phyloP scores from a whole-genome alignment of 2,113 vertebrate genomes.

The Panurus biarmicus region DNA sequence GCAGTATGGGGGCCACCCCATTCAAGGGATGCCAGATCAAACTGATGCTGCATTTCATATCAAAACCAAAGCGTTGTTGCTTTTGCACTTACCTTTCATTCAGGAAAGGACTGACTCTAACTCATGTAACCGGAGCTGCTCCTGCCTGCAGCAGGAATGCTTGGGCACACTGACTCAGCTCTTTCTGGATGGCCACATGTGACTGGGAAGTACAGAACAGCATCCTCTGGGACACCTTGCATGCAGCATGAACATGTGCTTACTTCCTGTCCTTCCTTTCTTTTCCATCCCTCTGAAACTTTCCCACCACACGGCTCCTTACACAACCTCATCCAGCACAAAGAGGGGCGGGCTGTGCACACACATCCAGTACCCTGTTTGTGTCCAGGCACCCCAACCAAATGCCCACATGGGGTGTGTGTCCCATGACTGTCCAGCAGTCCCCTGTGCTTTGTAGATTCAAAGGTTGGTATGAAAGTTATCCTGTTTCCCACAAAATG shows the following conservation, averaged over 20 bases:
- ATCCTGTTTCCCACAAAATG: background rate
- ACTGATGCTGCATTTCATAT: background rate
- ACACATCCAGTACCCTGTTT: rapidly evolving
- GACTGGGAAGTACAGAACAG: background rate
- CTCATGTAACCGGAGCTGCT: background rate
- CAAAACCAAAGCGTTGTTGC: background rate
- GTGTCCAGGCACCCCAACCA: too few species aligned
- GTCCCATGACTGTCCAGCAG: background rate
- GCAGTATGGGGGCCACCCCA: background rate
- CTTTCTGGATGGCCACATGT: background rate
- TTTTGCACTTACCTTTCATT: background rate
- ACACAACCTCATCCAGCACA: background rate
- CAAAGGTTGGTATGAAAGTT: background rate
- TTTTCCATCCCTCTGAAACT: background rate
- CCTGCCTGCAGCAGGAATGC: background rate
- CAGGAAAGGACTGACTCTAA: background rate
- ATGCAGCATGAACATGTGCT: background rate
- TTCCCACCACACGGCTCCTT: background rate
- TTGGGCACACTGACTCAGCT: background rate
- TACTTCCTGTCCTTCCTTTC: background rate
- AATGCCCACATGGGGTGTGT: rapidly evolving
- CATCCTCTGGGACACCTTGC: background rate
- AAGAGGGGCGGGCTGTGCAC: background rate
- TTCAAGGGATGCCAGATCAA: background rate
- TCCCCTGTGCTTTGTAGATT: background rate